Percentiles rank a stretch among this genome's conserved stretches.
phyloP scores from a whole-genome alignment of 2,797 vertebrate genomes.

The Heterohyrax brucei region DNA sequence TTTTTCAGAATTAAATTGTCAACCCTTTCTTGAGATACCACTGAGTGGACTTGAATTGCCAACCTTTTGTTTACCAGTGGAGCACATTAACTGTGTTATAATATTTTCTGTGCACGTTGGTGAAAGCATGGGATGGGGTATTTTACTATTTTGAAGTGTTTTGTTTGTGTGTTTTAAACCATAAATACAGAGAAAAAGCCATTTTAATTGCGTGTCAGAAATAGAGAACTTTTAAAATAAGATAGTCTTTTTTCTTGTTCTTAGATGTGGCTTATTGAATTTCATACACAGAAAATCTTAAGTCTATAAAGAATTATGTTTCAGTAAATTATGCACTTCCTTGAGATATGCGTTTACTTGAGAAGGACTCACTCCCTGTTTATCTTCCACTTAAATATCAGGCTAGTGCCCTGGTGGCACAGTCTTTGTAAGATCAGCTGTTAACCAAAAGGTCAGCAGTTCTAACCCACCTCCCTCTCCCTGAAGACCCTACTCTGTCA shows the following conservation, averaged over 20 bases:
- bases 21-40: background rate
- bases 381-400: constrained; percentile 30
- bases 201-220: constrained; percentile 28
- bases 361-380: background rate
- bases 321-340: background rate
- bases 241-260: background rate
- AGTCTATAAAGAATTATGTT: background rate
- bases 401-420: background rate
- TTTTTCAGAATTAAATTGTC: background rate
- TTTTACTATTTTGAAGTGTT: background rate
- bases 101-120: background rate
- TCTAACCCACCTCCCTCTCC: too few species aligned
- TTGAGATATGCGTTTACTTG: background rate
- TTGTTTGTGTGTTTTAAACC: background rate
- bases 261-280: constrained; percentile 54
- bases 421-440: too few species aligned
- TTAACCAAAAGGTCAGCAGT: too few species aligned
- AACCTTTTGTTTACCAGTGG: background rate
- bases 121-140: background rate
- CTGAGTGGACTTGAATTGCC: background rate
- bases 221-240: constrained; percentile 16
- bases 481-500: too few species aligned
- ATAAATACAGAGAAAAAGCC: background rate
- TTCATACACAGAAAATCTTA: constrained; percentile 35
- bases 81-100: background rate